Percentiles rank a stretch among this genome's conserved stretches.
These are phyloP conservation scores for Prolemur simus DNA, from an alignment of 2,113 vertebrate genomes.

Conservation along the genomic window DNA sequence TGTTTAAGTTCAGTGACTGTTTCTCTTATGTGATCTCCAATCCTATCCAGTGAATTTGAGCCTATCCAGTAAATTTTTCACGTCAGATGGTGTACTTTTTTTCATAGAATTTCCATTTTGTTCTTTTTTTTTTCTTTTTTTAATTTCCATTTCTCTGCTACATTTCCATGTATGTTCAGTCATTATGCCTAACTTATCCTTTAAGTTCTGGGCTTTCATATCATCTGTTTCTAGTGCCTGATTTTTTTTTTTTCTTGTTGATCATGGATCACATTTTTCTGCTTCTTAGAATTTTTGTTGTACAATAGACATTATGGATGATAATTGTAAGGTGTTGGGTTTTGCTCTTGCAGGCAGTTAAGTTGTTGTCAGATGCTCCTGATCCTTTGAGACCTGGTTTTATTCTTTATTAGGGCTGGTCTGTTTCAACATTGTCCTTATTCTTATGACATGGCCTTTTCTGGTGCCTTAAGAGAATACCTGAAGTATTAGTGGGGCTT, in stretches of 20 bases:
- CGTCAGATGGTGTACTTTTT: not conserved
- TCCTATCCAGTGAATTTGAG: not conserved
- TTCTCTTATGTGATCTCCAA: not conserved
- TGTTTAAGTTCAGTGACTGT: not conserved
- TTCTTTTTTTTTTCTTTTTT: not conserved
- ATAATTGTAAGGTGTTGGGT: not conserved
- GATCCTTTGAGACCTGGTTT: not conserved
- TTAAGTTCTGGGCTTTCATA: not conserved
- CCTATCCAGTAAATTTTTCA: not conserved
- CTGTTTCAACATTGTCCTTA: not conserved
- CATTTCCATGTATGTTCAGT: not conserved
- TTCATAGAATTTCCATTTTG: not conserved
- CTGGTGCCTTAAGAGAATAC: not conserved
- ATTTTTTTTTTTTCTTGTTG: not conserved
- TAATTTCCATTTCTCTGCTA: not conserved
- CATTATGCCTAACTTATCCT: not conserved
- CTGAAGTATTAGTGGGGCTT: not conserved
- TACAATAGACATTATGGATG: not conserved
- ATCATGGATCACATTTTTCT: not conserved
- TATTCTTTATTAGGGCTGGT: not conserved
- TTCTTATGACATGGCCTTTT: not conserved
- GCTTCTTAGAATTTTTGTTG: not conserved
- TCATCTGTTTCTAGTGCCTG: not conserved
- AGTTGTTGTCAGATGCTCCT: not conserved
- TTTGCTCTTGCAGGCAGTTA: not conserved